Conservation (phyloP, 1,140 invertebrate species). For the Solenopsis invicta region DNA sequence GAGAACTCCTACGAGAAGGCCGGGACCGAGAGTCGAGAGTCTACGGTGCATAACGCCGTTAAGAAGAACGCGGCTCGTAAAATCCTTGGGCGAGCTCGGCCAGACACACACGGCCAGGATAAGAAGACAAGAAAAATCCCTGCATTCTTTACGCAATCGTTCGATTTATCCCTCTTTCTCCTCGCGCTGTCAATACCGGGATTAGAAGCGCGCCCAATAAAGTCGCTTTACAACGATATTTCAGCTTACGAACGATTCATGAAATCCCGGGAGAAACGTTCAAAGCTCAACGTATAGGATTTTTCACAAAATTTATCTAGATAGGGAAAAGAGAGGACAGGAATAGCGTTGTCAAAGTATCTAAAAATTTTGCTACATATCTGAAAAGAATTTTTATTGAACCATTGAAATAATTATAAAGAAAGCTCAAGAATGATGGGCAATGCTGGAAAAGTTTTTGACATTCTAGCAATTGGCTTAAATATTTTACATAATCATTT, state of each 20-base stretch:
- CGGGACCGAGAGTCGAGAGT: constrained; percentile 55
- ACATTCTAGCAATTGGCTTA: too few relatives aligned
- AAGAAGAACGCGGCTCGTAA: constrained; percentile 66
- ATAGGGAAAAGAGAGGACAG: background rate
- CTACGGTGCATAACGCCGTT: constrained; percentile 65
- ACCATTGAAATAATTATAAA: too few relatives aligned
- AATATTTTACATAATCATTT: too few relatives aligned
- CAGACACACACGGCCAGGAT: background rate
- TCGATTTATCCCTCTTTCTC: background rate
- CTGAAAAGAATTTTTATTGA: too few relatives aligned
- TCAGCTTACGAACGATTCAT: constrained; percentile 17
- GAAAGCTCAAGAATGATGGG: too few relatives aligned
- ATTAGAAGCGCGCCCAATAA: constrained; percentile 46
- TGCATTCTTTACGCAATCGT: constrained; percentile 31
- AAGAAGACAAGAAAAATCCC: constrained; percentile 46
- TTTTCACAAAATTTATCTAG: background rate
- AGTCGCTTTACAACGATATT: constrained; percentile 34
- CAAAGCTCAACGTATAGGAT: background rate
- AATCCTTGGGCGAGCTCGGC: constrained; percentile 49
- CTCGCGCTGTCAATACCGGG: constrained; percentile 7
- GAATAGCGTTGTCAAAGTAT: too few relatives aligned
- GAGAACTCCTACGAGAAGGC: constrained; percentile 66
- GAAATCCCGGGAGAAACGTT: constrained; percentile 38
- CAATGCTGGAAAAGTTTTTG: too few relatives aligned
- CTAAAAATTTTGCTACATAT: too few relatives aligned